Conservation (phyloP, 2,113 vertebrate species). For the Glareola pratincola region DNA sequence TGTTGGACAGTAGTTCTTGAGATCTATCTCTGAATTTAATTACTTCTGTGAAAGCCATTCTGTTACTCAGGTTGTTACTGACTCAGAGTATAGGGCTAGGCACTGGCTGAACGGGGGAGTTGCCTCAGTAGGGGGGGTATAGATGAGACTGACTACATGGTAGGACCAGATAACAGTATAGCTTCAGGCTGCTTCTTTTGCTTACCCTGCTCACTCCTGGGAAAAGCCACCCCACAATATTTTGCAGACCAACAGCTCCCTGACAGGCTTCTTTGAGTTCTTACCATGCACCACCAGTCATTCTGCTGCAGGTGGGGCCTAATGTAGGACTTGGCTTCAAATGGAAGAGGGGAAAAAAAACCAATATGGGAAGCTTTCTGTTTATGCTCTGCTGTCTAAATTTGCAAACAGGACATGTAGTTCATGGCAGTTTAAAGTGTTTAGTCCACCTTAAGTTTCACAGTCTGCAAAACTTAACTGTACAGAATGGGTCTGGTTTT, state of each 20-base stretch:
- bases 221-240: neutral
- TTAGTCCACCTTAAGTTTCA: neutral
- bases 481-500: neutral
- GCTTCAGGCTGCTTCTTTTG: neutral
- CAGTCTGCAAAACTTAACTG: neutral
- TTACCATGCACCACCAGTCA: neutral
- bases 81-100: neutral
- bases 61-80: neutral
- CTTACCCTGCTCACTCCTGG: neutral
- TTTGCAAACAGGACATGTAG: neutral
- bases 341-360: neutral
- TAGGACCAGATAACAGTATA: neutral
- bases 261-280: neutral
- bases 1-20: neutral
- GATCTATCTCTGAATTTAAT: neutral
- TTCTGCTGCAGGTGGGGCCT: neutral
- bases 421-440: neutral
- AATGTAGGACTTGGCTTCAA: neutral
- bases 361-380: neutral
- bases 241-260: neutral
- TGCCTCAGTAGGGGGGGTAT: neutral
- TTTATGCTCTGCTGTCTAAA: neutral
- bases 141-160: neutral
- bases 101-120: neutral
- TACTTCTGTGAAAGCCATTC: neutral